phyloP scores from a whole-genome alignment of 2,888 invertebrate genomes.

The Ormyrus thymus region DNA sequence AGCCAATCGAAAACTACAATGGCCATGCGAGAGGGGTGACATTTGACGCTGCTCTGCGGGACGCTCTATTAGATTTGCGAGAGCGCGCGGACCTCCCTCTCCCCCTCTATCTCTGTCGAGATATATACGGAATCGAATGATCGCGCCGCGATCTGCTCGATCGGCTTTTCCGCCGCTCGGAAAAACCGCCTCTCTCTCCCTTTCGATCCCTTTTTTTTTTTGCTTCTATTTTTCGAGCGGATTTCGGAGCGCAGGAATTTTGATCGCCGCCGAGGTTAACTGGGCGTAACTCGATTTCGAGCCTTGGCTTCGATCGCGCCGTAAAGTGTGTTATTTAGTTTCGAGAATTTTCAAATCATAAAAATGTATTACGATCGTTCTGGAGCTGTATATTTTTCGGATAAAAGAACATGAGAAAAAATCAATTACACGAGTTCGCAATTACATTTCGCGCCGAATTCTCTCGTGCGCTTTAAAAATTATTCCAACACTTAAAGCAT shows the following conservation, averaged over 20 bases:
- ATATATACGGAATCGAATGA: conserved; percentile 72
- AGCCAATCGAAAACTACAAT: conserved; percentile 75
- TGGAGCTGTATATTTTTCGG: too few species aligned
- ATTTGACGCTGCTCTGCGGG: conserved; percentile 68
- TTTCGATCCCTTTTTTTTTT: neutral
- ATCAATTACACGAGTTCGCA: too few species aligned
- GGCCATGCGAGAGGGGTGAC: conserved; percentile 68
- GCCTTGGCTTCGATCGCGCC: too few species aligned
- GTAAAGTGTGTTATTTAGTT: too few species aligned
- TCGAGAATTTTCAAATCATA: too few species aligned
- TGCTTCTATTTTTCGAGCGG: neutral
- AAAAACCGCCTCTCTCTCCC: conserved; percentile 14
- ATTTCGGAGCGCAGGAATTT: neutral
- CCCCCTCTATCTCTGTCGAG: conserved; percentile 64
- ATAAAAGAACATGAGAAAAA: too few species aligned
- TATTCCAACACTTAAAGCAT: too few species aligned
- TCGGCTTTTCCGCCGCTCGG: conserved; percentile 4
- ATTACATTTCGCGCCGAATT: too few species aligned
- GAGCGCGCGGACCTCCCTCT: conserved; percentile 17
- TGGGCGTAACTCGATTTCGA: too few species aligned
- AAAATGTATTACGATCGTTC: too few species aligned
- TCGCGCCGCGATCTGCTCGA: conserved; percentile 51
- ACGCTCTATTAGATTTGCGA: conserved; percentile 72
- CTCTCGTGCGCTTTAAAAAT: too few species aligned
- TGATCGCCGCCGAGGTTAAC: neutral